Evolutionary conservation across 2,888 invertebrate genomes (phyloP), one percentile per base, ranked within the genome.

Genomic region (Andrena trimmerana): DNA sequence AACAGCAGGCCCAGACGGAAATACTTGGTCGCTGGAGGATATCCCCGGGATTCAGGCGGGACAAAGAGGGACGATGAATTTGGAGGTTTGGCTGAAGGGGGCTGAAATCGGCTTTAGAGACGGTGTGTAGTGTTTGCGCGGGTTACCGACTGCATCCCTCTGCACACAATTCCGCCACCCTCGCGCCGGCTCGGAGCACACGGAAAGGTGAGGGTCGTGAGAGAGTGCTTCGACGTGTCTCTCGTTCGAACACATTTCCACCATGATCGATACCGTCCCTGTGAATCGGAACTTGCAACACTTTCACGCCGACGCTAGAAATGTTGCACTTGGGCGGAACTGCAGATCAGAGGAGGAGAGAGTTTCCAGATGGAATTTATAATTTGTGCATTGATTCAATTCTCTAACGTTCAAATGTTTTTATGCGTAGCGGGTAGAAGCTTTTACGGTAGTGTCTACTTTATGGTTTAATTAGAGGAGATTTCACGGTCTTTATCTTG

Each of bases 61-160:
- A 42, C 24, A 24, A 71, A 54, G 70, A 57, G 76, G 66, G 66
- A 57, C 20, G 59, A 36, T 67, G 68, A 77, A 78, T 72, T 81
- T 57, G 78, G 63, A 76, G 82, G 83, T 83, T 86, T 48, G 70
- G 72, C 71, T 68, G 73, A 68, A 78, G 78, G 83, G 84, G 86
- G 69, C 65, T 83, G 83, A 85, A 85, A 86, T 86, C 86, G 86
- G 86, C 85, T 86, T 85, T 86, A 74, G 83, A 81, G 81, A 74
- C 70, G 81, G 73, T 52, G 80, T 77, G 80, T 76, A 78, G 85
- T 86, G 86, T 86, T 86, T 86, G 86, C 83, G 79, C 70, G 83
- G 85, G 85, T 85, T 86, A 86, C 85, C 81, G 73, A 85, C 83
- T 86, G 86, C 83, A 85, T 83, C 83, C 78, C 81, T 78, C 50